Conservation (phyloP, 2,797 vertebrate species). For the Premnoplex brunnescens region DNA sequence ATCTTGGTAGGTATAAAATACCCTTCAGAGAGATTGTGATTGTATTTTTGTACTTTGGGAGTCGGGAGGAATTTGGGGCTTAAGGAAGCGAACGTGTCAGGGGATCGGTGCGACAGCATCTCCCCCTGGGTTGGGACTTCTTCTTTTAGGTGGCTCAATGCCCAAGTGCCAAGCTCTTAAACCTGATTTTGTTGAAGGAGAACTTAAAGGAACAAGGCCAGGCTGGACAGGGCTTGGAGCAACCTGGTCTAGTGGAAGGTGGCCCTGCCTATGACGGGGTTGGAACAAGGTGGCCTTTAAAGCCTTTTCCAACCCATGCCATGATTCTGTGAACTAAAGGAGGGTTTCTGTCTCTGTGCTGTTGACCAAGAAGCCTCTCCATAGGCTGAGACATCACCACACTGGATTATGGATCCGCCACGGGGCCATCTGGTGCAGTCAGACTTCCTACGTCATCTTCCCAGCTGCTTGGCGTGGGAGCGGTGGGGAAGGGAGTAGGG, state of each 20-base stretch:
- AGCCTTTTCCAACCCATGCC: neutral
- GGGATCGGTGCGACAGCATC: neutral
- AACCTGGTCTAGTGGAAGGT: neutral
- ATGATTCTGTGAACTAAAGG: neutral
- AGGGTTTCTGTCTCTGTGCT: neutral
- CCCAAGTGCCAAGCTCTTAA: neutral
- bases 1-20: conserved; percentile 30
- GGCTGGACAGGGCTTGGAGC: neutral
- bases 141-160: neutral
- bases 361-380: neutral
- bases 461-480: neutral
- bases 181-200: neutral
- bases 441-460: neutral
- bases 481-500: neutral
- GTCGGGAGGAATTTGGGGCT: neutral
- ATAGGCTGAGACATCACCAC: neutral
- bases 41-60: conserved; percentile 41
- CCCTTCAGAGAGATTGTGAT: neutral
- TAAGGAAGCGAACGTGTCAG: neutral
- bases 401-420: neutral
- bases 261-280: neutral
- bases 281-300: neutral
- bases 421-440: neutral
- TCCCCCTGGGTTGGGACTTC: neutral
- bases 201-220: neutral